Base-by-base conservation (phyloP, 2,888 invertebrate genomes). In the Netelia fuscicornis region DNA sequence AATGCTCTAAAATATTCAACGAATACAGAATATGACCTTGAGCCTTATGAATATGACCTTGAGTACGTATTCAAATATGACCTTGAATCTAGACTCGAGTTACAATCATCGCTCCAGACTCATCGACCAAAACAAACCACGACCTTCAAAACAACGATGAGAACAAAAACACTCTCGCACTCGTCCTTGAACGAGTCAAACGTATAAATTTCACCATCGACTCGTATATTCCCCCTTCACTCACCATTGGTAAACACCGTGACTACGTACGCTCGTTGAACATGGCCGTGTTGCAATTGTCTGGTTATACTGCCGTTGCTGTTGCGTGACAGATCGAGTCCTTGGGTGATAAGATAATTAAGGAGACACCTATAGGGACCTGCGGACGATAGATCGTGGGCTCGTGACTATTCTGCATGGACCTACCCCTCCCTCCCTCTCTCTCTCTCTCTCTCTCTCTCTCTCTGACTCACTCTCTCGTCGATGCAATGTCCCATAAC, bases 311-410 rank as follows among this genome's bases (percentile, higher is more conserved):
- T 42, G 65, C 30, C 37, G 23, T 48, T 8, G 10, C 56, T 25
- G 23, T 48, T 5, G 48, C 64, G n/a, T 72, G 81, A 74, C 68
- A 74, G 72, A 62, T 67, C 17, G 68, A 37, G 77, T 78, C 64
- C 77, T 78, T 56, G 77, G 74, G 17, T 62, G 81, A 76, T 84
- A 56, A 78, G 81, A 84, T 84, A 81, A 84, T 81, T 84, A 77
- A 81, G 77, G 68, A 74, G 84, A 25, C 58, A 37, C 25, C 54
- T 44, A 56, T 44, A 62, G 60, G 2, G 81, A 30, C 65, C 84
- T 84, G 81, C 68, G 48, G 58, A 74, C 77, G 84, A 81, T 84
- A 56, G 74, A 84, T 81, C 68, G 81, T 20, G 62, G 17, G 71
- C 48, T 25, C 17, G 30, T 13, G 60, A 37, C 42, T 42, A 9